These are phyloP conservation scores for Emmelina monodactyla DNA, from an alignment of 2,888 invertebrate species.

Conservation along the genomic window DNA sequence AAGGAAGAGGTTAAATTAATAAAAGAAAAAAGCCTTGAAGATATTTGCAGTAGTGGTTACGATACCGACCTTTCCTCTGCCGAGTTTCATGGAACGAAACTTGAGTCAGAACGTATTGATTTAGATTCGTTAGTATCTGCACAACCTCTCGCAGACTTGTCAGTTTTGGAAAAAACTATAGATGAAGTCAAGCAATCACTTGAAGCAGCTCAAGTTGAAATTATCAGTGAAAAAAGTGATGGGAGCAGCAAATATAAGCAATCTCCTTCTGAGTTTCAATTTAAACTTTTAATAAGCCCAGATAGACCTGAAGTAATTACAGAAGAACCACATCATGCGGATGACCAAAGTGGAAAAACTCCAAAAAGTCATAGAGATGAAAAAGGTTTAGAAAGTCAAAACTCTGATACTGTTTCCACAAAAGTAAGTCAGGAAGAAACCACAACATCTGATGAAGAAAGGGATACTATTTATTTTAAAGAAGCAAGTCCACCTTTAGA, in stretches of 20 bases:
- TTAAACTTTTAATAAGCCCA: slow-evolving; percentile 66
- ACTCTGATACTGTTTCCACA: slow-evolving; percentile 43
- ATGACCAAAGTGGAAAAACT: slow-evolving; percentile 39
- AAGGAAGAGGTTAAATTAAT: slow-evolving; percentile 50
- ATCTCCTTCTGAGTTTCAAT: slow-evolving; percentile 78
- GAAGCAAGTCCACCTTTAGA: slow-evolving; percentile 52
- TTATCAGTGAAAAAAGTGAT: slow-evolving; percentile 70
- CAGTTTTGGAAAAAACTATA: slow-evolving; percentile 72
- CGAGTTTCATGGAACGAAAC: slow-evolving; percentile 65
- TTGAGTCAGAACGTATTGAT: slow-evolving; percentile 58
- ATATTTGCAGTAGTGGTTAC: slow-evolving; percentile 73
- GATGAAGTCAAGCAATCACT: slow-evolving; percentile 76
- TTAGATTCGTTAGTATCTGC: slow-evolving; percentile 57
- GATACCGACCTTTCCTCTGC: slow-evolving; percentile 72
- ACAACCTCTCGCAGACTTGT: slow-evolving; percentile 59
- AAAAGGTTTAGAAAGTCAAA: slow-evolving; percentile 34
- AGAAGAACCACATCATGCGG: slow-evolving; percentile 62
- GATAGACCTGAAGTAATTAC: slow-evolving; percentile 66
- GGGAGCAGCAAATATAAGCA: slow-evolving; percentile 74
- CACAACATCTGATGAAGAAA: slow-evolving; percentile 65
- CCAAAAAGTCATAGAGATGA: slow-evolving; percentile 27
- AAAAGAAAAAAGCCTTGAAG: slow-evolving; percentile 68
- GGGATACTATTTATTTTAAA: slow-evolving; percentile 48
- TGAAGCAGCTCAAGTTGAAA: slow-evolving; percentile 74
- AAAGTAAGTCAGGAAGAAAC: slow-evolving; percentile 50